Evolutionary conservation across 2,888 invertebrate species (phyloP).

Genomic region (Clistopyga incitator): DNA sequence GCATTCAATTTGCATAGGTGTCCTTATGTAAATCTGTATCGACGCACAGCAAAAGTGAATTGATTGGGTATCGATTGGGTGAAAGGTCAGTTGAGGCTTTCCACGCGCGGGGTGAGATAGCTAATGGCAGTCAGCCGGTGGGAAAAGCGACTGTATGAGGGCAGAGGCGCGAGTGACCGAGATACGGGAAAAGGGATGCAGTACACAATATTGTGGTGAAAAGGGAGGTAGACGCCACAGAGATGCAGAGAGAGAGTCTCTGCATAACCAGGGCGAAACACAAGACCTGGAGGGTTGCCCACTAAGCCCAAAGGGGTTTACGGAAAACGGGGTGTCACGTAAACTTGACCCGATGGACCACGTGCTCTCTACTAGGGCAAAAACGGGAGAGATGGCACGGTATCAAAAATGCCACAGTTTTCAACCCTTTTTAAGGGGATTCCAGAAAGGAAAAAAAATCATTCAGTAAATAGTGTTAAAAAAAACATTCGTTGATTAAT

Average conservation of each 20-base stretch:
- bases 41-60: neutral
- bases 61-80: conserved; percentile 24
- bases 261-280: conserved; percentile 72
- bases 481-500: too few relatives aligned
- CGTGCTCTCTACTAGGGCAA: conserved; percentile 52
- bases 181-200: conserved; percentile 39
- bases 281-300: conserved; percentile 77
- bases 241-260: conserved; percentile 27
- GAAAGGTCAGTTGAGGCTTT: conserved; percentile 44
- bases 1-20: neutral
- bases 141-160: conserved; percentile 53
- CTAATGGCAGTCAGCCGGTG: conserved; percentile 53
- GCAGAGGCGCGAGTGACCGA: conserved; percentile 57
- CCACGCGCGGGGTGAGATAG: conserved; percentile 22
- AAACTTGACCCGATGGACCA: conserved; percentile 81
- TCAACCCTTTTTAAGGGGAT: too few relatives aligned
- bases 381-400: neutral
- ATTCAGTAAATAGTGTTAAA: too few relatives aligned
- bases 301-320: conserved; percentile 82
- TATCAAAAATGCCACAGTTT: neutral
- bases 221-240: conserved; percentile 48
- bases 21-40: neutral
- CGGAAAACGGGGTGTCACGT: conserved; percentile 78
- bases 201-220: conserved; percentile 49
- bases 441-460: too few relatives aligned